phyloP scores from a whole-genome alignment of 2,797 vertebrate genomes.

The Darevskia mixta region DNA sequence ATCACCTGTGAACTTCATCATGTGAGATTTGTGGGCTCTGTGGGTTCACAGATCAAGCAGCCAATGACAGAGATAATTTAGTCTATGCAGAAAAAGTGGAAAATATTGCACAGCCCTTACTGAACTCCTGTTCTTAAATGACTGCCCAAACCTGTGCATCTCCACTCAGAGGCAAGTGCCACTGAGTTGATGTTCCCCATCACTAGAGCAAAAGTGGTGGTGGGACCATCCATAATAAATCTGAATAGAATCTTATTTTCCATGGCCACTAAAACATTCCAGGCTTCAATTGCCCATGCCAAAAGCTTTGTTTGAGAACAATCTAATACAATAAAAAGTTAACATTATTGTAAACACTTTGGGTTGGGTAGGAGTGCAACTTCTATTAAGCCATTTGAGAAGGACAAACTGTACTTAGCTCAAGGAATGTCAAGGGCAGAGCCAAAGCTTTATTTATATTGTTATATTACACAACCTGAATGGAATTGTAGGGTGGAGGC shows the following conservation, averaged over 20 bases:
- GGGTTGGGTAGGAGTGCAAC: neutral
- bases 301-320: neutral
- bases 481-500: neutral
- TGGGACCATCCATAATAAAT: neutral
- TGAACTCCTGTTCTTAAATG: neutral
- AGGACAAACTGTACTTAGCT: slow-evolving; percentile 1
- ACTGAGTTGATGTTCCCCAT: neutral
- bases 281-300: neutral
- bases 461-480: neutral
- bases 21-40: neutral
- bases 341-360: slow-evolving; percentile 3
- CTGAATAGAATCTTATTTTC: neutral
- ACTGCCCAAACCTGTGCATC: neutral
- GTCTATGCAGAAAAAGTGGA: neutral
- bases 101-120: neutral
- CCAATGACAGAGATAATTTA: neutral
- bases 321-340: neutral
- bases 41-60: neutral
- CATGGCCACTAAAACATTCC: neutral
- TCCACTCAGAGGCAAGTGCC: neutral
- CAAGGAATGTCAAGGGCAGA: neutral
- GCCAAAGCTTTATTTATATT: neutral
- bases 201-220: neutral
- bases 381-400: slow-evolving; percentile 7
- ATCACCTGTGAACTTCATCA: neutral